Evolutionary conservation across 2,113 vertebrate species (phyloP).

Genomic region (Lagenorhynchus albirostris): DNA sequence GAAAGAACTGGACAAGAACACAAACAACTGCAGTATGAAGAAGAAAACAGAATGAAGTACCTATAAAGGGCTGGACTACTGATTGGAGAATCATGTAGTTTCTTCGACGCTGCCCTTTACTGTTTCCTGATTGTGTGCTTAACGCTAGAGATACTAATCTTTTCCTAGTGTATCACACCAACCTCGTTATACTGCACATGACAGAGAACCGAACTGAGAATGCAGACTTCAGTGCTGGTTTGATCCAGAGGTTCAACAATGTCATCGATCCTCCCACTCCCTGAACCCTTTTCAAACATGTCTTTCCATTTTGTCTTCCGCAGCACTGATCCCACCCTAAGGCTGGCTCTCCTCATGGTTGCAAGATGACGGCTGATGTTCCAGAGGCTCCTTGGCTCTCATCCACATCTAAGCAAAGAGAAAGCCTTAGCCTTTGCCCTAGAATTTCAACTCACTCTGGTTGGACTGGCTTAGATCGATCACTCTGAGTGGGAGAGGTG

Average conservation of each 20-base stretch:
- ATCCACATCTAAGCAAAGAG: background rate
- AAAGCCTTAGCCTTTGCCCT: background rate
- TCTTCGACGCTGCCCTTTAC: background rate
- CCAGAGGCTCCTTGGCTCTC: background rate
- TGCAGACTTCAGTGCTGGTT: background rate
- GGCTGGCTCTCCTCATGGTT: background rate
- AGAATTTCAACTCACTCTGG: background rate
- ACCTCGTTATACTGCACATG: background rate
- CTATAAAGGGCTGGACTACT: background rate
- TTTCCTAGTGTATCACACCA: background rate
- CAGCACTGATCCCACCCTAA: background rate
- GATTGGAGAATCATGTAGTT: background rate
- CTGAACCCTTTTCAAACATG: background rate
- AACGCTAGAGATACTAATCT: background rate
- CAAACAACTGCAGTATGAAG: background rate
- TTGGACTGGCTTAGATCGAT: background rate
- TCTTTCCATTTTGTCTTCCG: background rate
- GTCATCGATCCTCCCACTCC: background rate
- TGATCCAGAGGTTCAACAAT: background rate
- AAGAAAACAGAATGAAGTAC: background rate
- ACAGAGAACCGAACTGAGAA: background rate
- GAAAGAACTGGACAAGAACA: background rate
- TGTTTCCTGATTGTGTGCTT: background rate
- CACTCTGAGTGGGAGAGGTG: background rate
- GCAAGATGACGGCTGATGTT: background rate